Evolutionary conservation across 2,113 vertebrate genomes (phyloP), one percentile per base, ranked within the genome.

Genomic region (Cebus imitator): DNA sequence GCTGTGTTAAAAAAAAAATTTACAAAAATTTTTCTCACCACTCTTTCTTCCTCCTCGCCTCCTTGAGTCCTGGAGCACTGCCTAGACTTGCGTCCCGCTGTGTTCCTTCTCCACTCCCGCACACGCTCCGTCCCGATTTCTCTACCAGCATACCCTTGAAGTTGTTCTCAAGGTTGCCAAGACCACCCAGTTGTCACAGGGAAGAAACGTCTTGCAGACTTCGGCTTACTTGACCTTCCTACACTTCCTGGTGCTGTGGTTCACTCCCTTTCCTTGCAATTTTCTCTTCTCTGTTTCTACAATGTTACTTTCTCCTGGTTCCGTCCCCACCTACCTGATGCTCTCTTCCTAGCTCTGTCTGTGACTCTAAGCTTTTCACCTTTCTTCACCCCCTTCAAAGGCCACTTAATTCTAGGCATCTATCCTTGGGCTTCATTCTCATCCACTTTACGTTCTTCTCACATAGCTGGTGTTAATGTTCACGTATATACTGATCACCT

Each of bases 51-150:
- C 73, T n/a, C 3, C 43, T 45, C 6, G 1, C 64, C 30, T 45
- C 30, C 72, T 64, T 32, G 61, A 5, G 1, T 64, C 61, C 61
- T 64, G 61, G 61, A 64, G 12, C 12, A 1, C 55, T 40, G 37
- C 58, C 52, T 5, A 1, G 27, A n/a, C 40, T 66, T 30, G 27
- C 6, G 0, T 1, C 70, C 45, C 0, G 3, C n/a, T 2, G 0
- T 27, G 1, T 11, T 17, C 2, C 72, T 70, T 95, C 48, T 30
- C 87, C 50, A 37, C n/a, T 32, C 11, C 23, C 27, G 52, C 8
- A 2, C 45, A 23, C 16, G 4, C 8, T 37, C 12, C 9, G 5
- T 11, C 12, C 57, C 16, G 12, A 14, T 48, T 58, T 61, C 50
- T 88, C 40, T 32, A 25, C 8, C 48, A 37, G 43, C 35, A 27